Evolutionary conservation across 1,140 invertebrate species (phyloP).

Genomic region (Panagrolaimus sp.): DNA sequence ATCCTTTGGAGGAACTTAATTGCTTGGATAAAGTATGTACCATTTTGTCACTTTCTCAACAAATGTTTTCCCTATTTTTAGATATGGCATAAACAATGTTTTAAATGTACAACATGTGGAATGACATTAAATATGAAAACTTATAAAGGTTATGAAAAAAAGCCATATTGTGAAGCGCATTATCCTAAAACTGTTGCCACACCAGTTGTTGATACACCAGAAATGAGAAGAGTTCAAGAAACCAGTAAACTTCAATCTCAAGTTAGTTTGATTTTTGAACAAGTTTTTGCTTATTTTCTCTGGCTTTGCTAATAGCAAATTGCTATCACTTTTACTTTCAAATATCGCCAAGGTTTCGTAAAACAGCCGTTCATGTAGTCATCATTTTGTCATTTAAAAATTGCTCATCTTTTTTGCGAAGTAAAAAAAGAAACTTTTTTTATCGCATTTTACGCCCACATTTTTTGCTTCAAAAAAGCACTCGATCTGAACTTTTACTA

Average conservation of each 20-base stretch:
- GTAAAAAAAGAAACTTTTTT: no score
- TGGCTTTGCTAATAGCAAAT: no score
- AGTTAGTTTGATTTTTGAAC: no score
- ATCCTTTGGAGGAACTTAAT: slow-evolving; percentile 94
- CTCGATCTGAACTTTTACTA: neutral
- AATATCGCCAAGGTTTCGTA: no score
- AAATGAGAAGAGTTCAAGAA: slow-evolving; percentile 86
- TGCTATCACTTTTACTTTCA: neutral
- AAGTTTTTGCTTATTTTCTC: no score
- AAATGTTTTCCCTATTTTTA: slow-evolving; percentile 62
- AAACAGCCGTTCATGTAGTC: no score
- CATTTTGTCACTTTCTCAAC: neutral
- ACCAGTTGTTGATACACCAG: slow-evolving; percentile 61
- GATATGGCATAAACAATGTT: slow-evolving; percentile 78
- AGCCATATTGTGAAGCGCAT: slow-evolving; percentile 87
- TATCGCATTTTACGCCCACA: neutral
- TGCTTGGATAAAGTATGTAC: slow-evolving; percentile 87
- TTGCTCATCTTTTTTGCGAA: no score
- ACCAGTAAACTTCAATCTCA: slow-evolving; percentile 97
- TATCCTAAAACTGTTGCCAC: slow-evolving; percentile 58
- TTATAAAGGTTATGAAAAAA: slow-evolving; percentile 97
- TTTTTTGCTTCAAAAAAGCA: neutral
- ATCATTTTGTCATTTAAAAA: no score
- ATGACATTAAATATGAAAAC: slow-evolving; percentile 98
- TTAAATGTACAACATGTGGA: slow-evolving; percentile 83